These are phyloP conservation scores for Delia radicum DNA, from an alignment of 1,140 invertebrate species.

Conservation along the genomic window DNA sequence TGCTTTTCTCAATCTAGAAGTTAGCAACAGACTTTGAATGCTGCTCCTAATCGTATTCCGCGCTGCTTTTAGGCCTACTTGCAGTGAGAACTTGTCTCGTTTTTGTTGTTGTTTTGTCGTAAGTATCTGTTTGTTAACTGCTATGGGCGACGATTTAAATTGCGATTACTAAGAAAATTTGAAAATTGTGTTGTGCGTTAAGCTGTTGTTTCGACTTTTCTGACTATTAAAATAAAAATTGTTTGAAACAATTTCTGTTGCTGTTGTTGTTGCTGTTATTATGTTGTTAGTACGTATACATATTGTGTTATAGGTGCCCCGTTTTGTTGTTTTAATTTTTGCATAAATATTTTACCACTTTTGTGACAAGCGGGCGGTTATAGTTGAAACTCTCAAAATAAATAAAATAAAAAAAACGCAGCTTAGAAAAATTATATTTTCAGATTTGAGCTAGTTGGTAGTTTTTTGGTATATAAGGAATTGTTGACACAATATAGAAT, in stretches of 20 bases:
- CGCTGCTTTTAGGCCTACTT: background rate
- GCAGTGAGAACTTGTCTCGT: background rate
- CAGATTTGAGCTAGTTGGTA: slow-evolving; percentile 36
- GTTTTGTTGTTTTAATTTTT: slow-evolving; percentile 23
- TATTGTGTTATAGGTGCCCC: slow-evolving; percentile 18
- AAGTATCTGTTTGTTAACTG: too few species aligned
- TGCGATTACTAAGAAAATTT: slow-evolving; percentile 6
- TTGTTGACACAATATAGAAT: slow-evolving; percentile 30
- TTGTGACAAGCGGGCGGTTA: background rate
- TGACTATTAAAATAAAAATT: background rate
- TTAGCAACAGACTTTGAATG: background rate
- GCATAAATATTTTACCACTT: slow-evolving; percentile 23
- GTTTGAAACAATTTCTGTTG: background rate
- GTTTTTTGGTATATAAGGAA: slow-evolving; percentile 41
- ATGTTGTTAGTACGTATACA: too few species aligned
- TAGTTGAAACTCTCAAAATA: background rate
- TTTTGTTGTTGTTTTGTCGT: background rate
- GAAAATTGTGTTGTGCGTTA: background rate
- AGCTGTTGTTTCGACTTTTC: background rate
- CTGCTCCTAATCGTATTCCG: slow-evolving; percentile 9
- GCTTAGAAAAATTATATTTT: background rate
- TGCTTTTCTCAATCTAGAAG: background rate
- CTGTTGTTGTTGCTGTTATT: background rate
- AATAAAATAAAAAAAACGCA: background rate
- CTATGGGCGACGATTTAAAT: slow-evolving; percentile 23